Conservation (phyloP, 2,797 vertebrate species). For the Morus bassanus region DNA sequence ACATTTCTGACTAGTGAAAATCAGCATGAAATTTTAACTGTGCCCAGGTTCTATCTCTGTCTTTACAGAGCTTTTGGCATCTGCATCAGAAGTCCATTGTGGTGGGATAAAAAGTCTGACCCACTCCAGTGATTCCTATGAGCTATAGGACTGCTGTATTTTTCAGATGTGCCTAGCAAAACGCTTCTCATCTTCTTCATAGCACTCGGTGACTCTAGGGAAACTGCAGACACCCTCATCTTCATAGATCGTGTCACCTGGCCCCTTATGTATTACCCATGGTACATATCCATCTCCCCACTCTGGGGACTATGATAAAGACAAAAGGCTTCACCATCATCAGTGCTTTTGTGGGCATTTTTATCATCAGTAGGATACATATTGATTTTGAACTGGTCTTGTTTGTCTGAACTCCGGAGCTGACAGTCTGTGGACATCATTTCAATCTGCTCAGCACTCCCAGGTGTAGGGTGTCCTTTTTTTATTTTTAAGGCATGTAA, state of each 20-base stretch:
- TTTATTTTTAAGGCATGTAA: conserved; percentile 54
- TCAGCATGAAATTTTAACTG: neutral
- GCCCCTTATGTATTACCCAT: neutral
- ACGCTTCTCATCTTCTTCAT: neutral
- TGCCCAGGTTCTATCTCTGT: neutral
- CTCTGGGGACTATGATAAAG: neutral
- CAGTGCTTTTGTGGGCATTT: neutral
- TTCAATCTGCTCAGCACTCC: conserved; percentile 42
- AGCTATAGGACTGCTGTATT: neutral
- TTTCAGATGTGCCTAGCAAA: neutral
- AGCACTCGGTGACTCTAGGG: neutral
- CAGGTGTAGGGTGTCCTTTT: conserved; percentile 16
- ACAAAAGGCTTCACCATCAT: neutral
- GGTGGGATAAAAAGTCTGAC: neutral
- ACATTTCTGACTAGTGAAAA: neutral
- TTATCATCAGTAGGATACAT: neutral
- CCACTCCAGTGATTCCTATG: neutral
- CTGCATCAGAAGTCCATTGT: neutral
- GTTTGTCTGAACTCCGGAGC: neutral
- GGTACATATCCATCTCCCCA: neutral
- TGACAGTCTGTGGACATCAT: conserved; percentile 16
- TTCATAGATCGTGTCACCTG: neutral
- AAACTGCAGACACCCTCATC: neutral
- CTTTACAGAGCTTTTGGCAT: neutral
- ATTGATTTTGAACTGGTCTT: neutral